These are phyloP conservation scores for Tricholaema leucomelas DNA, from an alignment of 2,113 vertebrate species.

Conservation along the genomic window DNA sequence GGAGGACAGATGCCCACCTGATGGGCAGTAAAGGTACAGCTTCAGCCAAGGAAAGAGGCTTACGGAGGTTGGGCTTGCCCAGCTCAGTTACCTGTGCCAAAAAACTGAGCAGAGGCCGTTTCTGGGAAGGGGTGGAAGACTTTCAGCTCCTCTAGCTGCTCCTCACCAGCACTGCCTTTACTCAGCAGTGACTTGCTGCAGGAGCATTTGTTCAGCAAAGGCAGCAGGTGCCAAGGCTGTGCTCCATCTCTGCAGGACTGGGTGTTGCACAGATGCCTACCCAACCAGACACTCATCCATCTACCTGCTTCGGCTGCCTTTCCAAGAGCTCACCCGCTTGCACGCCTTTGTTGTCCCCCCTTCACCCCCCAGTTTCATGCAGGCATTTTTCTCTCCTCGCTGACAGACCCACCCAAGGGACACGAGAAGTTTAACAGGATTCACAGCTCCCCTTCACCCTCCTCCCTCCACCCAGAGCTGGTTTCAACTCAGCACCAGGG, in stretches of 20 bases:
- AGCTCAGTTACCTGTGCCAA: background rate
- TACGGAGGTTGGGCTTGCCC: background rate
- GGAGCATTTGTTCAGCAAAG: background rate
- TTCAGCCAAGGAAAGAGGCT: background rate
- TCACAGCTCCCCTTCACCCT: background rate
- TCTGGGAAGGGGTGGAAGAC: background rate
- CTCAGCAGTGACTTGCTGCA: background rate
- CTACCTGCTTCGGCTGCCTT: background rate
- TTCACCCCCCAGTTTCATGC: background rate
- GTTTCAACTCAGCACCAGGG: background rate
- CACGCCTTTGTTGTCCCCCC: background rate
- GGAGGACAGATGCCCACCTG: too few species aligned
- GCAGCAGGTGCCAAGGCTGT: rapidly evolving
- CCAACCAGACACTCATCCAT: background rate
- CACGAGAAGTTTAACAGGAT: background rate
- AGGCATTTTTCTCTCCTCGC: background rate
- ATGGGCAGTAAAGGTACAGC: background rate
- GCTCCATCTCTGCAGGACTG: background rate
- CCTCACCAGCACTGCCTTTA: background rate
- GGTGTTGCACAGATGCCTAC: background rate
- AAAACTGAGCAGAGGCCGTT: background rate
- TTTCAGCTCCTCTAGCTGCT: background rate
- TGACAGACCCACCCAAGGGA: background rate
- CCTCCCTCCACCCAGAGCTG: background rate
- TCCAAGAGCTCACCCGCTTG: rapidly evolving